Percentiles rank a stretch among this genome's conserved stretches.
Evolutionary conservation across 2,113 vertebrate species (phyloP).

Genomic region (Tiliqua scincoides): DNA sequence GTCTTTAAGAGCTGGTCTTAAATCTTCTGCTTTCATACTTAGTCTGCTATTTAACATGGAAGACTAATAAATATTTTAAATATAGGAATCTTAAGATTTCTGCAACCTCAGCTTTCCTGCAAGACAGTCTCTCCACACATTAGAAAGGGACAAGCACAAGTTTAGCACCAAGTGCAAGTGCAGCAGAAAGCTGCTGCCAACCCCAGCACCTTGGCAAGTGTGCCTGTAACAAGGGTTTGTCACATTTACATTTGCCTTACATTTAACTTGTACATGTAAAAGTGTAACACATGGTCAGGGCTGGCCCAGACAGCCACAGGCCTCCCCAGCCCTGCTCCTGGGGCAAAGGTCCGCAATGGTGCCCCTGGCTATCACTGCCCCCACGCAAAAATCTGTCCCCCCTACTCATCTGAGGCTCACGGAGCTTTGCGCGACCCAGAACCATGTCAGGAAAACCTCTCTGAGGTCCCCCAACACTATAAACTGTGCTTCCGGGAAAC

Average conservation of each 20-base stretch:
- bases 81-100: slow-evolving; percentile 41
- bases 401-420: too few relatives aligned
- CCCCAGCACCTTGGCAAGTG: neutral
- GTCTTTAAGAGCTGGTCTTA: slow-evolving; percentile 6
- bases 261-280: neutral
- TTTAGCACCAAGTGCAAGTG: neutral
- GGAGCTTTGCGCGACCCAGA: too few relatives aligned
- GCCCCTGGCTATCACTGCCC: too few relatives aligned
- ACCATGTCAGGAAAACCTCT: too few relatives aligned
- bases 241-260: neutral
- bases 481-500: too few relatives aligned
- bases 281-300: neutral
- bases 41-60: slow-evolving; percentile 35
- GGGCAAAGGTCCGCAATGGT: too few relatives aligned
- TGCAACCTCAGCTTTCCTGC: slow-evolving; percentile 45
- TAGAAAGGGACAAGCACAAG: neutral
- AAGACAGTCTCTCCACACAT: slow-evolving; percentile 1
- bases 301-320: too few relatives aligned
- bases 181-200: neutral
- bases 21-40: slow-evolving; percentile 26
- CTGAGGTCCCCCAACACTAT: too few relatives aligned
- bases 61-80: slow-evolving; percentile 44
- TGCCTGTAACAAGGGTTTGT: neutral
- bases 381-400: too few relatives aligned
- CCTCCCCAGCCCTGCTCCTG: too few relatives aligned